Base-by-base conservation (phyloP, 2,113 vertebrate species). In the Condylura cristata region DNA sequence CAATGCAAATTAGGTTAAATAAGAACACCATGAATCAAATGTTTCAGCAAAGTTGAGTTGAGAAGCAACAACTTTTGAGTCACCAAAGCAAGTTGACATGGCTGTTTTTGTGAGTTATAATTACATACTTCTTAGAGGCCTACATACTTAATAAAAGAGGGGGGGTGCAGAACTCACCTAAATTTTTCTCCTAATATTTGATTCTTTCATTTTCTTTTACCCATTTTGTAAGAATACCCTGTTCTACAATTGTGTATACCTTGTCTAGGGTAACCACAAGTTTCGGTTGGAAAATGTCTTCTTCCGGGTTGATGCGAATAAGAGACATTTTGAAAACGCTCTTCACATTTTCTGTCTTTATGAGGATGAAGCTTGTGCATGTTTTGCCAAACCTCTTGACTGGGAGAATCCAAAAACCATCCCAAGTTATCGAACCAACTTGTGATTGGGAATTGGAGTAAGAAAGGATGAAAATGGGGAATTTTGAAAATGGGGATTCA, bases 1-100 rank as follows among this genome's bases (percentile, higher is more conserved):
- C 94, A 79, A 95, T 93, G 68, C 95, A 96, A 98, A 98, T 98
- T 97, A 97, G 97, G 97, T 98, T 98, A 97, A 86, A 95, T 97
- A 97, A 96, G 95, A 97, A 79, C 85, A 96, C 95, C 83, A 61
- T 90, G 90, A 97, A 94, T 93, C 94, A 98, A 98, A 94, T 98
- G 92, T 98, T 98, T 94, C 94, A 82, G 89, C 66, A 94, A 97
- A 97, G 96, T 97, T 98, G 92, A 94, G 39, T 72, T 24, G 63
- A 90, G 91, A 97, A 97, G 81, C 24, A 56, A 28, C 74, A 96
- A 98, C 87, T 96, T 96, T 96, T 96, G 90, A 95, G 93, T 96
- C 93, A 86, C 61, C 18, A 32, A 17, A 89, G 90, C 82, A 87
- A 90, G 82, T 37, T n/a, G 34, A 90, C 92, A 91, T 76, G 81